Percentiles rank a stretch among this genome's conserved stretches.
phyloP scores from a whole-genome alignment of 2,888 invertebrate species.

The Oscheius sp. region DNA sequence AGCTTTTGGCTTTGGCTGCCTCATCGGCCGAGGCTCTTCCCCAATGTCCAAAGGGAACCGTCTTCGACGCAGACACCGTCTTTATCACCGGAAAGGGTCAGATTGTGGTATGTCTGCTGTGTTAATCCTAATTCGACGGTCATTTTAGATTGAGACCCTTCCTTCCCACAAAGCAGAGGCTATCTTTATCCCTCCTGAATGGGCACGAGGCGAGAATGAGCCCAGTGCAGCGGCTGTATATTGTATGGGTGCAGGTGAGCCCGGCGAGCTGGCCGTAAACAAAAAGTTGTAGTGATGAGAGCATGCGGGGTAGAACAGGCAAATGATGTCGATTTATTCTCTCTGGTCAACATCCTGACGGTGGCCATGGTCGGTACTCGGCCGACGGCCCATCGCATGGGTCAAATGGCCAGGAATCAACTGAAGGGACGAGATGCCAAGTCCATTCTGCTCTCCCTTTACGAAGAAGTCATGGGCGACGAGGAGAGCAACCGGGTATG shows the following conservation, averaged over 20 bases:
- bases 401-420: constrained; percentile 68
- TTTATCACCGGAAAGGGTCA: constrained; percentile 59
- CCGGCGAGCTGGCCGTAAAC: background rate
- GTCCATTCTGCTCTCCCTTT: constrained; percentile 60
- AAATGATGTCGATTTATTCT: constrained; percentile 66
- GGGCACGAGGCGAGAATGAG: constrained; percentile 57
- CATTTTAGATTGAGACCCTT: constrained; percentile 53
- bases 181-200: constrained; percentile 58
- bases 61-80: constrained; percentile 64
- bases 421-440: constrained; percentile 56
- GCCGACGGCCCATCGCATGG: constrained; percentile 66
- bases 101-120: constrained; percentile 50
- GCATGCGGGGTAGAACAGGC: constrained; percentile 60
- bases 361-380: constrained; percentile 65
- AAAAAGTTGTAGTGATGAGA: constrained; percentile 44
- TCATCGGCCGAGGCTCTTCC: constrained; percentile 52
- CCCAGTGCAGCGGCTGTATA: constrained; percentile 58
- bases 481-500: constrained; percentile 62
- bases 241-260: constrained; percentile 55
- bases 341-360: constrained; percentile 69
- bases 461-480: constrained; percentile 71
- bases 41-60: constrained; percentile 53
- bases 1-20: constrained; percentile 58
- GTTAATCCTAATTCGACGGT: background rate
- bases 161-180: constrained; percentile 39